A percentile compares a stretch with the other conserved stretches of the same genome.
These are phyloP conservation scores for Clinocottus analis DNA, from an alignment of 2,113 vertebrate genomes.

Conservation along the genomic window DNA sequence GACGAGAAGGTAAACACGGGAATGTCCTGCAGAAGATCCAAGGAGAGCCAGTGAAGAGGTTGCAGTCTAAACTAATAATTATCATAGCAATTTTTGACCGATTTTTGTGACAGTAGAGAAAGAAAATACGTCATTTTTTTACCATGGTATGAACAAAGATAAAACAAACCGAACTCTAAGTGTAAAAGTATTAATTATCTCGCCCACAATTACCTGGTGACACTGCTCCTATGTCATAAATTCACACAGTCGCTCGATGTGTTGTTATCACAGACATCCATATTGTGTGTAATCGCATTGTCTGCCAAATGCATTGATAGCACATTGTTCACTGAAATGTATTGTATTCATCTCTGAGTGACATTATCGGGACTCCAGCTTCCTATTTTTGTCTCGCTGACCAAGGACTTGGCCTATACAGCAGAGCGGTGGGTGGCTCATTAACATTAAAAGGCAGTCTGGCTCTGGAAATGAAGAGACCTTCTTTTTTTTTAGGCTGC, in stretches of 20 bases:
- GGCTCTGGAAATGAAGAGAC: conserved; percentile 41
- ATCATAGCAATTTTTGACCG: neutral
- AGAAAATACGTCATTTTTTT: neutral
- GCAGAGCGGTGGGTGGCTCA: conserved; percentile 45
- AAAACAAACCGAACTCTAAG: neutral
- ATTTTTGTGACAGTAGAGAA: neutral
- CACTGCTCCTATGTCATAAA: neutral
- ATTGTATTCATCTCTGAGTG: conserved; percentile 58
- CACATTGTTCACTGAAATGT: conserved; percentile 48
- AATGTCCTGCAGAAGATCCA: no score
- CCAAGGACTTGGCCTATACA: conserved; percentile 44
- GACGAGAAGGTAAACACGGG: no score
- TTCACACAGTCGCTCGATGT: neutral
- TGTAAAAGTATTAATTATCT: neutral
- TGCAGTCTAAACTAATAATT: neutral
- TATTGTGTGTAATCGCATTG: conserved; percentile 7
- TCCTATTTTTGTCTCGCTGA: conserved; percentile 68
- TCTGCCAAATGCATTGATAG: conserved; percentile 23
- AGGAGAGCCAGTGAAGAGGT: no score
- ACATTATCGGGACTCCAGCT: conserved; percentile 65
- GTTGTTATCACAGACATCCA: conserved; percentile 38
- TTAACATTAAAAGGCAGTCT: conserved; percentile 67
- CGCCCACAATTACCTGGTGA: neutral
- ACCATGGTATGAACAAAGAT: neutral
- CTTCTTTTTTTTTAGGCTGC: conserved; percentile 13